These are phyloP conservation scores for Brachionus manjavacas DNA, from an alignment of 1,140 invertebrate species.

Conservation along the genomic window DNA sequence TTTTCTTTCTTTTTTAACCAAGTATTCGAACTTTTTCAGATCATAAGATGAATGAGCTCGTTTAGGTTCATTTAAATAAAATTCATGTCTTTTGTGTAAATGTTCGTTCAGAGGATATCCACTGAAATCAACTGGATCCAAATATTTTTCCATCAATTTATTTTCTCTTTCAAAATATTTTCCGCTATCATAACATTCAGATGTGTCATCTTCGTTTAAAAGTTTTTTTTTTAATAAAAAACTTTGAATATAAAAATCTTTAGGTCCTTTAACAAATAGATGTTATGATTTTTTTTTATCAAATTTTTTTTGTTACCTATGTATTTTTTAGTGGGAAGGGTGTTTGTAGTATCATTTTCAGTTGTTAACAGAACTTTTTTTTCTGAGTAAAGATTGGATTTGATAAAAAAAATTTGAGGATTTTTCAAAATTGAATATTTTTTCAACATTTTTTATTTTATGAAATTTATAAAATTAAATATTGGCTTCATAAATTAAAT, in stretches of 20 bases:
- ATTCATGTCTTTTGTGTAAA: constrained; percentile 22
- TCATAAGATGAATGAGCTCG: not conserved
- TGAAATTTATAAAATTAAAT: not conserved
- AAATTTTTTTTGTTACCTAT: not conserved
- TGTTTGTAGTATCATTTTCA: not conserved
- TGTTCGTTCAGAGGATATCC: not conserved
- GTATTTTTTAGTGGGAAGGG: not conserved
- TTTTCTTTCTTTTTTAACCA: not conserved
- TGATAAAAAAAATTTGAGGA: not conserved
- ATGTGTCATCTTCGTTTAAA: not conserved
- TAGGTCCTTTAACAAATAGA: not conserved
- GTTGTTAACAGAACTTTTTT: not conserved
- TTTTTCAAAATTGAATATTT: constrained; percentile 1
- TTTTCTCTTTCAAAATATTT: constrained; percentile 3
- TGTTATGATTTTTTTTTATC: no score
- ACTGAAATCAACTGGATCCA: not conserved
- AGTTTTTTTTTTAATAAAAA: not conserved
- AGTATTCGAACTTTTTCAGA: not conserved
- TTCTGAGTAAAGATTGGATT: not conserved
- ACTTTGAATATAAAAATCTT: not conserved
- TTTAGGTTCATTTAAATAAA: not conserved
- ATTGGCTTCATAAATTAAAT: not conserved
- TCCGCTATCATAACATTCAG: not conserved
- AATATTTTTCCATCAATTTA: not conserved
- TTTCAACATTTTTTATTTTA: not conserved